Evolutionary conservation across 2,888 invertebrate genomes (phyloP).

Genomic region (Drosophila hamatofila): DNA sequence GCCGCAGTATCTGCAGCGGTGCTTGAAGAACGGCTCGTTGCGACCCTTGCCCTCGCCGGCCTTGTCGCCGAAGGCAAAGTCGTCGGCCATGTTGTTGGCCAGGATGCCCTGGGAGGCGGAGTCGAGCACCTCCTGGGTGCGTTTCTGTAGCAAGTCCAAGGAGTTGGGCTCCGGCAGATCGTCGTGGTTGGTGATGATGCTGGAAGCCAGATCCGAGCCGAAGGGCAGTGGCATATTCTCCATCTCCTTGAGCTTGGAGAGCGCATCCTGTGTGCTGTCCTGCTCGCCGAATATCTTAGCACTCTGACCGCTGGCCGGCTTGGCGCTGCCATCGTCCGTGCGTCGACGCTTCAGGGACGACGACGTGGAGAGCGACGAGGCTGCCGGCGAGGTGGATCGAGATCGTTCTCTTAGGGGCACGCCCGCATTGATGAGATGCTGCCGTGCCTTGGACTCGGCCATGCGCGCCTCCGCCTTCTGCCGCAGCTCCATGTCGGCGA

Average conservation of each 20-base stretch:
- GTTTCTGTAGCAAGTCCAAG: slow-evolving; percentile 95
- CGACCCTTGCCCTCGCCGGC: slow-evolving; percentile 92
- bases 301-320: slow-evolving; percentile 40
- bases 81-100: slow-evolving; percentile 95
- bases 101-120: slow-evolving; percentile 96
- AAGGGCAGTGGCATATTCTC: slow-evolving; percentile 84
- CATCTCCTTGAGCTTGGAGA: slow-evolving; percentile 81
- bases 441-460: slow-evolving; percentile 82
- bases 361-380: slow-evolving; percentile 32
- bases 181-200: slow-evolving; percentile 93
- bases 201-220: slow-evolving; percentile 86
- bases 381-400: slow-evolving; percentile 35
- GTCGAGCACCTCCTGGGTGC: slow-evolving; percentile 96
- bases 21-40: slow-evolving; percentile 97
- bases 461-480: slow-evolving; percentile 83
- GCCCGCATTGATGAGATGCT: slow-evolving; percentile 82
- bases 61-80: slow-evolving; percentile 94
- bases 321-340: slow-evolving; percentile 60
- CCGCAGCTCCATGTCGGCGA: slow-evolving; percentile 82
- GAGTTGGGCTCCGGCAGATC: slow-evolving; percentile 94
- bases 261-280: slow-evolving; percentile 53
- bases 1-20: slow-evolving; percentile 97
- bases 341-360: slow-evolving; percentile 77
- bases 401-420: slow-evolving; percentile 70
- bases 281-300: slow-evolving; percentile 39